These are phyloP conservation scores for Pachypsylla venusta DNA, from an alignment of 1,140 invertebrate genomes.

Conservation along the genomic window DNA sequence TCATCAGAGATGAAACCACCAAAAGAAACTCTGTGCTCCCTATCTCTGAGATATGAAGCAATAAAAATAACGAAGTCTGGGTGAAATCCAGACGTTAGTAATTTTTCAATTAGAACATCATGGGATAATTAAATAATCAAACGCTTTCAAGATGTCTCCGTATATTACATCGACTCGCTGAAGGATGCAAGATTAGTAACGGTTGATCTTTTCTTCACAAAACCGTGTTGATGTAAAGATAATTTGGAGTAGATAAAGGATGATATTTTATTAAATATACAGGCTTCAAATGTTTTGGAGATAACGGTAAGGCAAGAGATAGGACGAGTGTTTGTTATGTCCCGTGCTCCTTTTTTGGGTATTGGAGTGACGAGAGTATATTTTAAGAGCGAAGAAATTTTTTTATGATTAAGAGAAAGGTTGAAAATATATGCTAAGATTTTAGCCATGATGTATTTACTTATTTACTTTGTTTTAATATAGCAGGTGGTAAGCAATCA, in stretches of 20 bases:
- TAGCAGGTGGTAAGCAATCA: neutral
- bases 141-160: too few relatives aligned
- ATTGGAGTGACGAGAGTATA: neutral
- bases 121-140: too few relatives aligned
- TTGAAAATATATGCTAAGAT: neutral
- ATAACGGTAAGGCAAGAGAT: neutral
- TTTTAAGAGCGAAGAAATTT: neutral
- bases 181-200: too few relatives aligned
- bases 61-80: too few relatives aligned
- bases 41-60: too few relatives aligned
- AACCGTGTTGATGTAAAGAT: neutral
- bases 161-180: too few relatives aligned
- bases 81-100: too few relatives aligned
- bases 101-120: too few relatives aligned
- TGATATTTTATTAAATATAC: neutral
- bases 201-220: too few relatives aligned
- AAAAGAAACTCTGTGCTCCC: too few relatives aligned
- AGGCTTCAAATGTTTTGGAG: neutral
- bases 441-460: neutral
- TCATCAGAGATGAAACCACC: too few relatives aligned
- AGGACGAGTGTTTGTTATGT: neutral
- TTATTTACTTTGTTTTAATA: neutral
- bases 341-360: neutral
- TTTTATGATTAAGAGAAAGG: neutral
- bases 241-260: neutral